phyloP scores from a whole-genome alignment of 2,797 vertebrate genomes.

The Mormyrus proboscirostris region DNA sequence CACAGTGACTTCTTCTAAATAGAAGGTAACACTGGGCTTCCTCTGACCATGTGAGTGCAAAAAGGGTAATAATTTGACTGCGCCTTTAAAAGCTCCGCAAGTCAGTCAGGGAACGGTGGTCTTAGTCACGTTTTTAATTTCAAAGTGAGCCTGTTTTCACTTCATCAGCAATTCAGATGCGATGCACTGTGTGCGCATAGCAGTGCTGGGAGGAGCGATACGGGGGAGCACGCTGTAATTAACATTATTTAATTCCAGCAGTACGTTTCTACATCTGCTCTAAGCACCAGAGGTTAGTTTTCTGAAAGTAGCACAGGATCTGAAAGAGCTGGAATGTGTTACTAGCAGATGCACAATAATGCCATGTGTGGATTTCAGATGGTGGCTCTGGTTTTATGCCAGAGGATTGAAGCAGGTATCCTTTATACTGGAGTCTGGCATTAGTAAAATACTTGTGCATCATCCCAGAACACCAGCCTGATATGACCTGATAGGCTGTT shows the following conservation, averaged over 20 bases:
- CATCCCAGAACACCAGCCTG: neutral
- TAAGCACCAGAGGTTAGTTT: neutral
- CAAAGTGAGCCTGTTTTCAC: neutral
- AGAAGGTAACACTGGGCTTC: neutral
- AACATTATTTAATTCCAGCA: constrained; percentile 1
- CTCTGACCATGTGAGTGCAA: neutral
- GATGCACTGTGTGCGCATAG: neutral
- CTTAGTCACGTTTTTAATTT: constrained; percentile 6
- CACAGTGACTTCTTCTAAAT: neutral
- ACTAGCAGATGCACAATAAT: neutral
- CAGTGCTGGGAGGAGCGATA: neutral
- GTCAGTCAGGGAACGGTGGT: neutral
- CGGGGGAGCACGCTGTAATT: neutral
- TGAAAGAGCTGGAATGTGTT: neutral
- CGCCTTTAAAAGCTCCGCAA: neutral
- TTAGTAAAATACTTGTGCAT: neutral
- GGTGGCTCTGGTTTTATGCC: neutral
- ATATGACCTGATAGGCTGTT: neutral
- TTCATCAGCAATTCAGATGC: constrained; percentile 8
- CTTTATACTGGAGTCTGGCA: neutral
- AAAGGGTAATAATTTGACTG: neutral
- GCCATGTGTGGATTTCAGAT: neutral
- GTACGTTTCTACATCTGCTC: neutral
- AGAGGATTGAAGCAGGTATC: neutral
- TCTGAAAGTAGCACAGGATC: neutral